Conservation (phyloP, 2,888 invertebrate genomes). For the Torymus aiolomorphi region DNA sequence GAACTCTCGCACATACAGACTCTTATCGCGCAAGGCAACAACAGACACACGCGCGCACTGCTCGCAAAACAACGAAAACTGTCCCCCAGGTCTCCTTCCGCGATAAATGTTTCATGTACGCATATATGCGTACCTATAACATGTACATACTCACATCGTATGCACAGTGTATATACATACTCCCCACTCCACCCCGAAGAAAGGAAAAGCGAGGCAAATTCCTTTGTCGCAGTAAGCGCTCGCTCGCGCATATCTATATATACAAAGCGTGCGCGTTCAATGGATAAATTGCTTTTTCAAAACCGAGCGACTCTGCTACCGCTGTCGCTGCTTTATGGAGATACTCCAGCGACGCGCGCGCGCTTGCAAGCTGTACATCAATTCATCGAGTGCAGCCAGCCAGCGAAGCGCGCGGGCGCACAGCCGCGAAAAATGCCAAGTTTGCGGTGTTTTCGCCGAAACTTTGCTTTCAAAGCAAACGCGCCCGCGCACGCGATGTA, state of each 20-base stretch:
- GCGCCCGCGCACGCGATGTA: not conserved
- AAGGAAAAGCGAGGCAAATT: slow-evolving; percentile 27
- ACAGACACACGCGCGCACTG: no score
- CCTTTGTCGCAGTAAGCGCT: slow-evolving; percentile 25
- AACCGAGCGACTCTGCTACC: not conserved
- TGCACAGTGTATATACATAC: no score
- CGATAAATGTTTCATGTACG: slow-evolving; percentile 27
- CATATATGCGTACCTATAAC: not conserved
- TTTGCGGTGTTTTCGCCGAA: slow-evolving; percentile 33
- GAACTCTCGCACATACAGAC: no score
- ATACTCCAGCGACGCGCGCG: not conserved
- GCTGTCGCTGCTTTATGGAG: slow-evolving; percentile 14
- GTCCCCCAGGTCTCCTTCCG: slow-evolving; percentile 15
- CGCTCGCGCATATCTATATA: not conserved
- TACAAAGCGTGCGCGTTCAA: not conserved
- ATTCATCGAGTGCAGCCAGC: slow-evolving; percentile 7
- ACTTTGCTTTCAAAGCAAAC: slow-evolving; percentile 34
- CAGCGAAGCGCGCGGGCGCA: not conserved
- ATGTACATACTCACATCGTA: no score
- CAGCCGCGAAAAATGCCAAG: slow-evolving; percentile 21
- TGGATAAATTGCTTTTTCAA: slow-evolving; percentile 48
- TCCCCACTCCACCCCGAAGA: not conserved
- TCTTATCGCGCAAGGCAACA: no score
- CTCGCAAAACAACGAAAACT: slow-evolving; percentile 16
- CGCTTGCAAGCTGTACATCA: slow-evolving; percentile 24